Conservation (phyloP, 1,140 invertebrate species). For the Ceratina australensis region DNA sequence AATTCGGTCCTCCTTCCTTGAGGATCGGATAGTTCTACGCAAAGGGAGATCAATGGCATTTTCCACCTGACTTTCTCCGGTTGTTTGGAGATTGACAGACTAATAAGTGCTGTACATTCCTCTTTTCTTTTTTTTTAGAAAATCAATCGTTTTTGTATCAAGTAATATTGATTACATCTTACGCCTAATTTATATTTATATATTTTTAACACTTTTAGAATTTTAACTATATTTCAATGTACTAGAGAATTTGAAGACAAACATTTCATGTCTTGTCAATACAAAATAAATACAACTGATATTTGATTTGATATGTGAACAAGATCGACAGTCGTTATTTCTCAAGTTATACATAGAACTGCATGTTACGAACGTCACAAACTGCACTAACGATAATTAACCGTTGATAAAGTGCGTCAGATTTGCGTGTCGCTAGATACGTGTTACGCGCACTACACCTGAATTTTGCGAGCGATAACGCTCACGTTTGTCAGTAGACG, state of each 20-base stretch:
- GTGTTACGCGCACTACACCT: not conserved
- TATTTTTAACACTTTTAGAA: too few relatives aligned
- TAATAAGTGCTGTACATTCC: conserved; percentile 22
- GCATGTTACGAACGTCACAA: not conserved
- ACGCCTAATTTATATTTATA: too few relatives aligned
- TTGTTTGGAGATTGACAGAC: not conserved
- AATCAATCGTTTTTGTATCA: too few relatives aligned
- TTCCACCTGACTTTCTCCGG: conserved; percentile 11
- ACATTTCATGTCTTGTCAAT: too few relatives aligned
- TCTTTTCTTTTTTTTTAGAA: not conserved
- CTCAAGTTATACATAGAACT: not conserved
- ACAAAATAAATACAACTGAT: too few relatives aligned
- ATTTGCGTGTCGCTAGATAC: conserved; percentile 10
- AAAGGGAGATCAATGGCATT: conserved; percentile 41
- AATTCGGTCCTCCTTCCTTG: not conserved
- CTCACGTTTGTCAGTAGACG: too few relatives aligned
- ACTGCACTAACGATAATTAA: conserved; percentile 24
- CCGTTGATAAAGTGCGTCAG: not conserved
- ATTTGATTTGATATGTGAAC: too few relatives aligned
- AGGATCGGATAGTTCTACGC: conserved; percentile 16
- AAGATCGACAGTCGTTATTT: too few relatives aligned
- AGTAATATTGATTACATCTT: too few relatives aligned
- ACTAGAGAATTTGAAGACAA: too few relatives aligned
- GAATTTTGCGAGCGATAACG: too few relatives aligned
- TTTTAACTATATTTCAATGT: too few relatives aligned